Evolutionary conservation across 2,113 vertebrate species (phyloP), one percentile per base, ranked within the genome.

Genomic region (Rhombomys opimus): DNA sequence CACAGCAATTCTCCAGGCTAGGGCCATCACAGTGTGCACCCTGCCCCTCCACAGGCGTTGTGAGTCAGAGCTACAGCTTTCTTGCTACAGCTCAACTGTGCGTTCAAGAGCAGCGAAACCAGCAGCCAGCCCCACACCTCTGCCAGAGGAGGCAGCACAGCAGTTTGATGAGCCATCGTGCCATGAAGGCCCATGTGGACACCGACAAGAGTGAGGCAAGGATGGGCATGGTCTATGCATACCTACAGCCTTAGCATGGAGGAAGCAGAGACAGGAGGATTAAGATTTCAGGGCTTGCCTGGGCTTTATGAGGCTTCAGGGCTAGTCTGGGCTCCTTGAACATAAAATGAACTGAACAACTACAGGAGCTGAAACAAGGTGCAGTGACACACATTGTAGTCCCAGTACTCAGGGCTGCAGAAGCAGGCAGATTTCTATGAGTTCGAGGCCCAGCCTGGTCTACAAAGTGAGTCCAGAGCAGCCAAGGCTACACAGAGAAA

Each of bases 141-240:
- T 63, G 18, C 46, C 0, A 0, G 30, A 14, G 50, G 61, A 32
- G 5, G 38, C 88, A 35, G 10, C 0, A 0, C 22, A n/a, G 50
- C 4, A 23, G 13, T 8, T 8, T 12, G 13, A 25, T 2, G 35
- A 87, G 54, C 13, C 75, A 32, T 27, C 63, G 0, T 23, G 80
- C 76, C 5, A 0, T 1, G 32, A 30, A 22, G 27, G 15, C 18
- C 65, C 11, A 0, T 0, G 9, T 52, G 54, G 63, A 59, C 17
- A 4, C 1, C 20, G 65, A 52, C n/a, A 46, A 35, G 46, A 8
- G 14, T 61, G 46, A 85, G 61, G 38, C 1, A 50, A n/a, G 81
- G 65, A 38, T 46, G 5, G 38, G 38, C 25, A 10, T 18, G n/a
- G 35, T 61, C 35, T 61, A 12, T 41, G 22, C 57, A 41, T 61